Evolutionary conservation across 2,888 invertebrate species (phyloP).

Genomic region (Colostygia pectinataria): DNA sequence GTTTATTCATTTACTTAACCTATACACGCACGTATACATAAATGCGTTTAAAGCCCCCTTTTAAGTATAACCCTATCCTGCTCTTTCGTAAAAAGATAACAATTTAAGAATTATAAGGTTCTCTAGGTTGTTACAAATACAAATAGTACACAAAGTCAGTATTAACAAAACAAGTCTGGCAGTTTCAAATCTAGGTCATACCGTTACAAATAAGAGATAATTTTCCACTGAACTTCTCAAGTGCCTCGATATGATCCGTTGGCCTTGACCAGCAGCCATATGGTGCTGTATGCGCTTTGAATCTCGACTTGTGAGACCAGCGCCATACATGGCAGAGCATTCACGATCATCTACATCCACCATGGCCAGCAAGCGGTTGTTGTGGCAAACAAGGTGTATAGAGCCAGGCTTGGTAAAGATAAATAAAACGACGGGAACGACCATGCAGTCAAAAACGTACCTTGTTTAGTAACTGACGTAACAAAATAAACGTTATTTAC

Average conservation of each 20-base stretch:
- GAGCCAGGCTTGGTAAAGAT: conserved; percentile 23
- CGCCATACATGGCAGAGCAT: conserved; percentile 53
- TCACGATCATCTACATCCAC: conserved; percentile 45
- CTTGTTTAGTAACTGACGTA: no score
- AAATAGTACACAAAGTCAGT: conserved; percentile 14
- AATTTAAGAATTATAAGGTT: no score
- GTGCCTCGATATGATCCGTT: conserved; percentile 44
- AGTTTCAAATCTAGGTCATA: conserved; percentile 49
- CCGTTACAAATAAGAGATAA: conserved; percentile 47
- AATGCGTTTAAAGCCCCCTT: no score
- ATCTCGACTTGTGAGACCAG: conserved; percentile 50
- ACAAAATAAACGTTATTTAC: no score
- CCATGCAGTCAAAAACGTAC: no score
- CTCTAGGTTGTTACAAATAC: conserved; percentile 2
- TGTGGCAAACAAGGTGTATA: conserved; percentile 23
- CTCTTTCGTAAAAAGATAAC: no score
- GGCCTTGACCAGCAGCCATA: conserved; percentile 69
- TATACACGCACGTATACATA: no score
- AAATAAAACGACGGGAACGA: conserved; percentile 4
- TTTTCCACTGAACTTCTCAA: conserved; percentile 53
- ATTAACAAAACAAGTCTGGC: conserved; percentile 40
- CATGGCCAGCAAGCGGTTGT: conserved; percentile 22
- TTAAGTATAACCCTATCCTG: no score
- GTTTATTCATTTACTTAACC: no score
- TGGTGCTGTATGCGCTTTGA: conserved; percentile 53